Conservation (phyloP, 23 tunicate genomes). For the Oikopleura vanhoeffeni region DNA sequence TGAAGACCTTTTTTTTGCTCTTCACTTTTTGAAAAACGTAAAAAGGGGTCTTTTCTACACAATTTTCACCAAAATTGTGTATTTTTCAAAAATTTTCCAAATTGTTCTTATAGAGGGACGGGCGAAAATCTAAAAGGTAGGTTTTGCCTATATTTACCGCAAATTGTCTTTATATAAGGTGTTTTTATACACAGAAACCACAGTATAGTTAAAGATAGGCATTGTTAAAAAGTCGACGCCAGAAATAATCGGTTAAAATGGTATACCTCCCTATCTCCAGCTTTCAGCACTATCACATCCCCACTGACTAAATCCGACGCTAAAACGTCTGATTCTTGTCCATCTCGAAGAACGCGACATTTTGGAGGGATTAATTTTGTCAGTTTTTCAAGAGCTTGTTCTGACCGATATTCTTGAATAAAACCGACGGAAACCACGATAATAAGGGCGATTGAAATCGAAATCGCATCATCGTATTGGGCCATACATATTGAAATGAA, state of each 20-base stretch:
- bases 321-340: conserved; percentile 35
- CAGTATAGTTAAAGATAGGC: too few relatives aligned
- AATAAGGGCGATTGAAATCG: conserved; percentile 64
- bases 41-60: too few relatives aligned
- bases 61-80: too few relatives aligned
- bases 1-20: too few relatives aligned
- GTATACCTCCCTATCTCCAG: conserved; percentile 56
- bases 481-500: conserved; percentile 46
- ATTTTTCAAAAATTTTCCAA: too few relatives aligned
- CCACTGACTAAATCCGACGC: conserved; percentile 82
- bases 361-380: conserved; percentile 84
- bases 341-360: conserved; percentile 55
- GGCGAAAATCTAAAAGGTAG: too few relatives aligned
- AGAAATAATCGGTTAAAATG: conserved; percentile 37
- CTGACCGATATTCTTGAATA: conserved; percentile 82
- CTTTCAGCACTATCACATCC: conserved; percentile 44
- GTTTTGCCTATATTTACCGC: too few relatives aligned
- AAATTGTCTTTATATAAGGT: too few relatives aligned
- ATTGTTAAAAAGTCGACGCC: too few relatives aligned
- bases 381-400: conserved; percentile 72
- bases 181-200: too few relatives aligned
- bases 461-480: conserved; percentile 86
- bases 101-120: too few relatives aligned
- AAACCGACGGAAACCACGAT: conserved; percentile 95
- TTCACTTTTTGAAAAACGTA: too few relatives aligned